Percentiles rank a stretch among this genome's conserved stretches.
These are phyloP conservation scores for Allobates femoralis DNA, from an alignment of 2,797 vertebrate genomes.

Conservation along the genomic window DNA sequence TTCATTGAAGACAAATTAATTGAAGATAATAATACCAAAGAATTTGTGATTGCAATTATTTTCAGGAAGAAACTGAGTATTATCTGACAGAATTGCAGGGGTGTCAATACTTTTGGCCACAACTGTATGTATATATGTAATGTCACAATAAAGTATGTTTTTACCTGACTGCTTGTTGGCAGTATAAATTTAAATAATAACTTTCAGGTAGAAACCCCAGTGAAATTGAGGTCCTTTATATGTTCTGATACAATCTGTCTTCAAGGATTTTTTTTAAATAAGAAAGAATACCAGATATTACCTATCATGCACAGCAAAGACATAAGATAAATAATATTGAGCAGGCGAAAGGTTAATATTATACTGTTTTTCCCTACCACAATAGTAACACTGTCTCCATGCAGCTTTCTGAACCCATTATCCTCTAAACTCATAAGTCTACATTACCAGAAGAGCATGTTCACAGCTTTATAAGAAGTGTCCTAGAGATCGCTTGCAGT, in stretches of 20 bases:
- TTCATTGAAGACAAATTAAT: too few relatives aligned
- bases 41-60: too few relatives aligned
- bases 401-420: slow-evolving; percentile 49
- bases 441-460: slow-evolving; percentile 39
- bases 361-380: slow-evolving; percentile 42
- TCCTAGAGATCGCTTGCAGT: slow-evolving; percentile 28
- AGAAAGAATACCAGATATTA: slow-evolving; percentile 26
- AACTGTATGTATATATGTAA: too few relatives aligned
- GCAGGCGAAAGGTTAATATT: slow-evolving; percentile 53
- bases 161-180: background rate
- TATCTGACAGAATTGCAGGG: too few relatives aligned
- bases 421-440: slow-evolving; percentile 41
- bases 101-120: too few relatives aligned
- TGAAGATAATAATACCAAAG: too few relatives aligned
- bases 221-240: background rate
- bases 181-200: background rate
- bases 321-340: slow-evolving; percentile 22
- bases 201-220: background rate
- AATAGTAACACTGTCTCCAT: slow-evolving; percentile 43
- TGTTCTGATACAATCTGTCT: background rate
- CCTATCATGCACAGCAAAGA: slow-evolving; percentile 28
- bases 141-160: background rate
- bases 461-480: slow-evolving; percentile 46
- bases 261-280: slow-evolving; percentile 19
- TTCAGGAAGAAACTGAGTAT: too few relatives aligned